Evolutionary conservation across 1,140 invertebrate genomes (phyloP).

Genomic region (Lysiphlebus fabarum): DNA sequence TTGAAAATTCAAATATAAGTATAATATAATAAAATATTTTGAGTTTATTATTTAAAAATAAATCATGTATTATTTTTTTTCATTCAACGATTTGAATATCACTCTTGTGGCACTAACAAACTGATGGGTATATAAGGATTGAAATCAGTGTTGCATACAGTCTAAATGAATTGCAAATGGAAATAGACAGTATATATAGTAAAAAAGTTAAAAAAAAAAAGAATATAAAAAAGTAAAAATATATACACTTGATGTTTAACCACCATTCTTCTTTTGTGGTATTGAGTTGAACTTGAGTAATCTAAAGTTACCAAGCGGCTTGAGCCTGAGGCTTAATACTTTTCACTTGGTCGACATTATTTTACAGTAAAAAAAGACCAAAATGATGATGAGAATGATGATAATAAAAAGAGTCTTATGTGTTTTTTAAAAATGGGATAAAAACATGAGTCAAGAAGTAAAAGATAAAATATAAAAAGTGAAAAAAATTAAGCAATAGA

Average conservation of each 20-base stretch:
- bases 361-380: constrained; percentile 9
- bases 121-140: no score
- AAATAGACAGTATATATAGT: no score
- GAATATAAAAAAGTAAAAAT: constrained; percentile 7
- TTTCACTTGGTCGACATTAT: constrained; percentile 24
- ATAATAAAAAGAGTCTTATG: neutral
- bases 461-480: neutral
- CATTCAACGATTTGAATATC: no score
- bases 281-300: constrained; percentile 8
- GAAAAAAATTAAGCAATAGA: neutral
- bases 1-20: no score
- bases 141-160: constrained; percentile 1
- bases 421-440: neutral
- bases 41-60: no score
- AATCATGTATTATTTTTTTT: no score
- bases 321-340: constrained; percentile 10
- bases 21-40: no score
- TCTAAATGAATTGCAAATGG: neutral
- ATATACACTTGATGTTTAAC: constrained; percentile 1
- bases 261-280: neutral
- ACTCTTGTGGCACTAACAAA: no score
- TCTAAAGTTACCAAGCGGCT: constrained; percentile 17
- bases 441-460: neutral
- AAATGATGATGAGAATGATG: constrained; percentile 6
- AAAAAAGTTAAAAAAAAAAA: no score